Evolutionary conservation across 2,888 invertebrate genomes (phyloP).

Genomic region (Branchinecta sandiegonensis): DNA sequence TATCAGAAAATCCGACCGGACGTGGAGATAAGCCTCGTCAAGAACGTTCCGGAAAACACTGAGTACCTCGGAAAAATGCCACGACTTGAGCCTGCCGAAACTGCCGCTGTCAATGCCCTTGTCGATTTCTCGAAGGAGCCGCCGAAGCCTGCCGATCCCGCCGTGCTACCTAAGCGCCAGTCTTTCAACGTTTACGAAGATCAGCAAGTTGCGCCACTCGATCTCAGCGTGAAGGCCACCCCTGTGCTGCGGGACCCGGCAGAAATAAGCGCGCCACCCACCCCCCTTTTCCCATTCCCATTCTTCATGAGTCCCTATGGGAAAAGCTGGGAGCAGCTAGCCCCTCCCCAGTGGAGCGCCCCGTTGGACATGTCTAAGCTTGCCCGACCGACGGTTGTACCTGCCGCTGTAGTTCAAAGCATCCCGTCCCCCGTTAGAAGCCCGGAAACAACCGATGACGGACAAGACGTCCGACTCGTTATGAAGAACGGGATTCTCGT

Average conservation of each 20-base stretch:
- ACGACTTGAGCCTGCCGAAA: conserved; percentile 17
- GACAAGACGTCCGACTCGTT: conserved; percentile 36
- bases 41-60: background rate
- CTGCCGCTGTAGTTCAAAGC: conserved; percentile 7
- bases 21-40: background rate
- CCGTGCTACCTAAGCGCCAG: background rate
- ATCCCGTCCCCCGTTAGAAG: conserved; percentile 16
- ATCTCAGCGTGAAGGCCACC: conserved; percentile 55
- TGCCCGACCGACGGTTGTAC: background rate
- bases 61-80: background rate
- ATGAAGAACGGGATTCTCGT: conserved; percentile 76
- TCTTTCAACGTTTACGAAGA: conserved; percentile 1
- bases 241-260: background rate
- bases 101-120: conserved; percentile 11
- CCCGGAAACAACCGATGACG: conserved; percentile 6
- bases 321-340: background rate
- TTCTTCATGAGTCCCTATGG: background rate
- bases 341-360: background rate
- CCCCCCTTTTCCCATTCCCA: conserved; percentile 7
- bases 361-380: conserved; percentile 7
- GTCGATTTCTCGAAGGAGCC: background rate
- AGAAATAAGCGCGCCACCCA: background rate
- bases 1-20: conserved; percentile 10
- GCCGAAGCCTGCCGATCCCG: background rate
- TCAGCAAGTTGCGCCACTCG: conserved; percentile 41